These are phyloP conservation scores for Morbakka virulenta DNA, from an alignment of 30 jellyfish, hydroid and myxozoan genomes.

Conservation along the genomic window DNA sequence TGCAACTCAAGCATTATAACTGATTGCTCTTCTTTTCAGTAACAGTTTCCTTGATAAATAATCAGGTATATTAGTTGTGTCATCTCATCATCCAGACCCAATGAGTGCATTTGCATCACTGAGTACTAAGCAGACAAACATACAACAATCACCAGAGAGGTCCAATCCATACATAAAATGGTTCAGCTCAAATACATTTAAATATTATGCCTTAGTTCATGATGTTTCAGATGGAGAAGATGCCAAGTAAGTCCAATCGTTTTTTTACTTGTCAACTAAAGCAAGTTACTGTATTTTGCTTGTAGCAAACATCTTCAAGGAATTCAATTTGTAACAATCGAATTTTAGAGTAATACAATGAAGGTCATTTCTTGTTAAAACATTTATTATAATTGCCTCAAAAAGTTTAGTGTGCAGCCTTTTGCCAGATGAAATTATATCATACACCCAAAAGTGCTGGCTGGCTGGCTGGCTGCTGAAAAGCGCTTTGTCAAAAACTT, in stretches of 20 bases:
- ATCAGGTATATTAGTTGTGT: conserved; percentile 83
- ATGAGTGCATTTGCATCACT: conserved; percentile 94
- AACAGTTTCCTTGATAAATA: background rate
- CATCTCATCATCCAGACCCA: conserved; percentile 96
- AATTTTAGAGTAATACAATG: no score
- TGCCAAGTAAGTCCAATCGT: conserved; percentile 74
- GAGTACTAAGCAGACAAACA: conserved; percentile 66
- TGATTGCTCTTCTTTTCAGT: background rate
- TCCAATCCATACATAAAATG: conserved; percentile 58
- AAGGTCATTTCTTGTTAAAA: no score
- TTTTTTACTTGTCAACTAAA: background rate
- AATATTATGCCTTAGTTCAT: conserved; percentile 77
- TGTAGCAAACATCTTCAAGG: no score
- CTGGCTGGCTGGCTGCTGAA: no score
- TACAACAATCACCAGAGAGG: conserved; percentile 66
- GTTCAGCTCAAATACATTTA: conserved; percentile 84
- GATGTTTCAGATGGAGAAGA: conserved; percentile 88
- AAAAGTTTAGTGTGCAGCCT: no score
- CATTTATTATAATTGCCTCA: no score
- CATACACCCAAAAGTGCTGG: no score
- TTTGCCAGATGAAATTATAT: no score
- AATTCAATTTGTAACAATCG: no score
- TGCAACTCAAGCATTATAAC: no score
- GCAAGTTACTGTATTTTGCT: no score
- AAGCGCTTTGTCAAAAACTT: no score